These are phyloP conservation scores for Caenorhabditis sp. DNA, from an alignment of 2,888 invertebrate species.

Conservation along the genomic window DNA sequence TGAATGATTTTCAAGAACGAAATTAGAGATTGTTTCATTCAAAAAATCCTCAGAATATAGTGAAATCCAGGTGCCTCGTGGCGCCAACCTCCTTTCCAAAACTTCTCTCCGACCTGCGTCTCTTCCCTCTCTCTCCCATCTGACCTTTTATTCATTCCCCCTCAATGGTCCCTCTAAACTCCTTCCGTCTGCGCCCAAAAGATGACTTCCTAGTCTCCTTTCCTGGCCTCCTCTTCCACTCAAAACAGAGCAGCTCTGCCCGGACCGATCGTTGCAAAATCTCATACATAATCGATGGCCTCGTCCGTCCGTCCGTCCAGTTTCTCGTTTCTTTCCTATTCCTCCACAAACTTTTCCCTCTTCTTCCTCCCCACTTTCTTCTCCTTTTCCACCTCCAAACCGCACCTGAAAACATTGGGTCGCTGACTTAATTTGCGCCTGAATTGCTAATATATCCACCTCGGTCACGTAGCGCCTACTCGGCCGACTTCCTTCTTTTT, in stretches of 20 bases:
- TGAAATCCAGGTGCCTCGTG: too few relatives aligned
- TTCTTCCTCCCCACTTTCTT: neutral
- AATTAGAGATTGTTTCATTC: too few relatives aligned
- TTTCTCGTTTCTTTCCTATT: neutral
- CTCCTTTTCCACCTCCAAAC: neutral
- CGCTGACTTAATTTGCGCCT: conserved; percentile 24
- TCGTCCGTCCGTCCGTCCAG: neutral
- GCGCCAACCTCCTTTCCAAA: too few relatives aligned
- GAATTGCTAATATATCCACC: conserved; percentile 32
- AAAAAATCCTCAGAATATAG: too few relatives aligned
- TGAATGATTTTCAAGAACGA: too few relatives aligned
- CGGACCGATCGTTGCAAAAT: conserved; percentile 38
- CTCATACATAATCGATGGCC: conserved; percentile 47
- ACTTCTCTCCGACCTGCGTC: too few relatives aligned
- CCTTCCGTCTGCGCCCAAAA: too few relatives aligned
- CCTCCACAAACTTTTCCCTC: neutral
- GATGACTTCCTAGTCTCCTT: conserved; percentile 5
- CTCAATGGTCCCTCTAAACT: too few relatives aligned
- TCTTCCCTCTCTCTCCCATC: too few relatives aligned
- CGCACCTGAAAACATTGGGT: conserved; percentile 15
- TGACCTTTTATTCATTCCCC: too few relatives aligned
- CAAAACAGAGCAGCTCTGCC: too few relatives aligned
- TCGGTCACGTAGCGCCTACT: neutral
- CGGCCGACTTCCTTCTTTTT: neutral
- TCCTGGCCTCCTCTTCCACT: too few relatives aligned